These are phyloP conservation scores for Lipophrys pholis DNA, from an alignment of 2,113 vertebrate species.

Conservation along the genomic window DNA sequence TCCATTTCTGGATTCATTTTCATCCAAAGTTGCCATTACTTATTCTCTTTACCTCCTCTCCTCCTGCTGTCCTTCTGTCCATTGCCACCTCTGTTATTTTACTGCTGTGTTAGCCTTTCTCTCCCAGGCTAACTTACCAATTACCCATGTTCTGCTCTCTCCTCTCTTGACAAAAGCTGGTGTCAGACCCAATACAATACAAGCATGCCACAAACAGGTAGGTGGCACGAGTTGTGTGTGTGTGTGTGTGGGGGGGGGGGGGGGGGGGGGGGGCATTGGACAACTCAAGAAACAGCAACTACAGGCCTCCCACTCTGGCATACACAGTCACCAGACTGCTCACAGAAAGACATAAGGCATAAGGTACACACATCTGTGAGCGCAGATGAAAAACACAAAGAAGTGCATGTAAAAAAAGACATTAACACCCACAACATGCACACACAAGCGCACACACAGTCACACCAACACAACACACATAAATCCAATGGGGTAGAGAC, in stretches of 20 bases:
- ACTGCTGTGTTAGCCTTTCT: constrained; percentile 37
- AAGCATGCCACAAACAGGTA: constrained; percentile 79
- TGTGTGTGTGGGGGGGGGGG: constrained; percentile 16
- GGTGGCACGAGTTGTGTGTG: constrained; percentile 67
- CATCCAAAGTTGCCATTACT: constrained; percentile 37
- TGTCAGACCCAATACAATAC: constrained; percentile 65
- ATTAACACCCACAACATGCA: constrained; percentile 39
- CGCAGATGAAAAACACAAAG: constrained; percentile 37
- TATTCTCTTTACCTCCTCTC: constrained; percentile 42
- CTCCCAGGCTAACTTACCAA: constrained; percentile 74
- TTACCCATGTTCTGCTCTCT: constrained; percentile 73
- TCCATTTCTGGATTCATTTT: constrained; percentile 21
- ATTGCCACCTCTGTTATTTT: constrained; percentile 35
- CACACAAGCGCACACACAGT: constrained; percentile 31
- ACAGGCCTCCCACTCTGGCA: constrained; percentile 67
- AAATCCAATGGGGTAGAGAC: constrained; percentile 55
- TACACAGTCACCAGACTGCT: constrained; percentile 23
- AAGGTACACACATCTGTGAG: constrained; percentile 69
- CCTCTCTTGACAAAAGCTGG: constrained; percentile 75
- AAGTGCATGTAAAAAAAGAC: constrained; percentile 44
- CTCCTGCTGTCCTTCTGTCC: constrained; percentile 55
- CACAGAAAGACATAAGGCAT: constrained; percentile 56
- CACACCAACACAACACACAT: constrained; percentile 13
- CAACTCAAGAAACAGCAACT: constrained; percentile 63
- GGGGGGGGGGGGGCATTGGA: constrained; percentile 64